A percentile compares a stretch with the other conserved stretches of the same genome.
Conservation (phyloP, 1,140 invertebrate genomes). For the Holotrichia oblita region DNA sequence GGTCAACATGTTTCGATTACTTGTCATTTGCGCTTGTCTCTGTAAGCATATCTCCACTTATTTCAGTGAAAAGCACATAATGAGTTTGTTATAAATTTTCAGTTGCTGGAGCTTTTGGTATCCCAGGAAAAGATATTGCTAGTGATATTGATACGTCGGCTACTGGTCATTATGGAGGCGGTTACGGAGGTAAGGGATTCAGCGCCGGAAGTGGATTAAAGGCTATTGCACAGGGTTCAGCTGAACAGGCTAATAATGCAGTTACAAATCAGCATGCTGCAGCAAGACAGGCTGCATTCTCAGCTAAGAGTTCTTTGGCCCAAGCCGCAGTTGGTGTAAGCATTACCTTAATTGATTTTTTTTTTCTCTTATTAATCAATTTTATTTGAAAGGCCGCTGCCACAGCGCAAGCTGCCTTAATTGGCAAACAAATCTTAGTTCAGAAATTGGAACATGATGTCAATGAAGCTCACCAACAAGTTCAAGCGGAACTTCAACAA, state of each 20-base stretch:
- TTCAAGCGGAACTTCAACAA: slow-evolving; percentile 65
- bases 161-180: slow-evolving; percentile 24
- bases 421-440: slow-evolving; percentile 68
- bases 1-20: slow-evolving; percentile 24
- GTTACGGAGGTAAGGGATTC: slow-evolving; percentile 25
- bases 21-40: slow-evolving; percentile 36
- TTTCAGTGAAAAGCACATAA: not conserved
- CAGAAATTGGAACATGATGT: slow-evolving; percentile 66
- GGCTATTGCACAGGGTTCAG: slow-evolving; percentile 37
- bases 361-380: not conserved
- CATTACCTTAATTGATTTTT: slow-evolving; percentile 26
- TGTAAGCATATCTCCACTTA: not conserved
- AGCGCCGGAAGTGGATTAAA: slow-evolving; percentile 38
- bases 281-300: slow-evolving; percentile 32
- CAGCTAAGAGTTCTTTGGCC: slow-evolving; percentile 35
- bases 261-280: slow-evolving; percentile 37
- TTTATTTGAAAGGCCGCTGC: slow-evolving; percentile 58
- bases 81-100: not conserved
- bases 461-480: slow-evolving; percentile 62
- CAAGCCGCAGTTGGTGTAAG: slow-evolving; percentile 38
- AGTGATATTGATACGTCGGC: slow-evolving; percentile 29
- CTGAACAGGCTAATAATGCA: slow-evolving; percentile 37
- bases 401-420: slow-evolving; percentile 65
- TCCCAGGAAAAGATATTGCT: not conserved
- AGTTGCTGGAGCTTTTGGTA: slow-evolving; percentile 22